Evolutionary conservation across 2,888 invertebrate genomes (phyloP), one percentile per base, ranked within the genome.

Genomic region (Phortica magna): DNA sequence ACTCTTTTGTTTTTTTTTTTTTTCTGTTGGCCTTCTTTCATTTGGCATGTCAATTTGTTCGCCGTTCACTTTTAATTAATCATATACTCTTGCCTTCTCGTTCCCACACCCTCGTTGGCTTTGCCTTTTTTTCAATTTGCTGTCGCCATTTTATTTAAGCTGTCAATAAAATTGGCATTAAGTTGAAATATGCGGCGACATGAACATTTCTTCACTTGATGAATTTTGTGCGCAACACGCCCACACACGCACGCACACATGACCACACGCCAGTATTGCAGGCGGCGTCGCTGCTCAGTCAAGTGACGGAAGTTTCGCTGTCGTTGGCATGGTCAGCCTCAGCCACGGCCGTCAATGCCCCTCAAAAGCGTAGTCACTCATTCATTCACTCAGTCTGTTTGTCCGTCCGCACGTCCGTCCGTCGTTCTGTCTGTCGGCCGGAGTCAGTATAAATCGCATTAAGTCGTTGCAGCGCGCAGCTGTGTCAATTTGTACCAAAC

Each of bases 131-230:
- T 22, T 7, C 64, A 64, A 64, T 64, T 17, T 22, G 70, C 31
- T 17, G 17, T 42, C 42, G 57, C 22, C 31, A 31, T 75, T 55
- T 72, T 82, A 79, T 87, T 53, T 82, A 83, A 79, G 81, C 80
- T 89, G 89, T 89, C 89, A 88, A 89, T 89, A 84, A 89, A 89
- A 89, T 83, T 83, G 83, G 87, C 89, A 89, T 89, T 89, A 89
- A 85, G 83, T 79, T 80, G 77, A 76, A 79, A 80, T 83, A 80
- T 79, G 53, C 70, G n/a, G 14, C 48, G 61, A 77, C 79, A 48
- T 31, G 22, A 64, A 31, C 39, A 64, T 81, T 80, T 79, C 80
- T 79, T 81, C 75, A 80, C 79, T 81, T 77, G 81, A 81, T 83
- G 77, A 82, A 82, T 76, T 31, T 76, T 73, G 61, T 48, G 73